These are phyloP conservation scores for Mimas tiliae DNA, from an alignment of 2,888 invertebrate species.

Conservation along the genomic window DNA sequence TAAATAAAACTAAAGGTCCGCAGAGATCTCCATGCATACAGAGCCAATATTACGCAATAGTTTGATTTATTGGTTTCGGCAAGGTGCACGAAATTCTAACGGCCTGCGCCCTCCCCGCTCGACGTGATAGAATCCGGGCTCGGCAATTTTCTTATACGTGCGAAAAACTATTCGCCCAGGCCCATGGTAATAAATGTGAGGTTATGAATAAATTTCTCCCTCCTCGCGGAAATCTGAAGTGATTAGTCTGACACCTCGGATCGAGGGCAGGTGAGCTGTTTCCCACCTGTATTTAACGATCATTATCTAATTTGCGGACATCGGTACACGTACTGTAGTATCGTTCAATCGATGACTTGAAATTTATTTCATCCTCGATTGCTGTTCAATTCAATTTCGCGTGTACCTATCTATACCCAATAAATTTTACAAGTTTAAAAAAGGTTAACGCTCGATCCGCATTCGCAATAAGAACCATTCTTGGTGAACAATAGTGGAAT, in stretches of 20 bases:
- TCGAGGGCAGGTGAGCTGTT: slow-evolving; percentile 59
- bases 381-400: slow-evolving; percentile 46
- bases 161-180: slow-evolving; percentile 73
- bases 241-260: slow-evolving; percentile 72
- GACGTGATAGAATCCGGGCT: slow-evolving; percentile 75
- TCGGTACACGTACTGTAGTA: slow-evolving; percentile 35
- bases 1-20: slow-evolving; percentile 74
- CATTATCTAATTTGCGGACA: slow-evolving; percentile 34
- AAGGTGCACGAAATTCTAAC: slow-evolving; percentile 79
- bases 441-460: slow-evolving; percentile 40
- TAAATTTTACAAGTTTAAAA: slow-evolving; percentile 59
- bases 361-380: slow-evolving; percentile 32
- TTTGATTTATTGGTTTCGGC: slow-evolving; percentile 81
- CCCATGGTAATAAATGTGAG: slow-evolving; percentile 77
- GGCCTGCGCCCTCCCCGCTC: slow-evolving; percentile 60
- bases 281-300: slow-evolving; percentile 45
- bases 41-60: slow-evolving; percentile 78
- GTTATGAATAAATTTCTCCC: slow-evolving; percentile 80
- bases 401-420: slow-evolving; percentile 47
- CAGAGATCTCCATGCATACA: slow-evolving; percentile 77
- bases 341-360: slow-evolving; percentile 36
- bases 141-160: slow-evolving; percentile 75
- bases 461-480: slow-evolving; percentile 52
- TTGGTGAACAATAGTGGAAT: slow-evolving; percentile 57
- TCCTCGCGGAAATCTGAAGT: slow-evolving; percentile 70